Evolutionary conservation across 2,888 invertebrate genomes (phyloP).

Genomic region (Leptopilina syphax): DNA sequence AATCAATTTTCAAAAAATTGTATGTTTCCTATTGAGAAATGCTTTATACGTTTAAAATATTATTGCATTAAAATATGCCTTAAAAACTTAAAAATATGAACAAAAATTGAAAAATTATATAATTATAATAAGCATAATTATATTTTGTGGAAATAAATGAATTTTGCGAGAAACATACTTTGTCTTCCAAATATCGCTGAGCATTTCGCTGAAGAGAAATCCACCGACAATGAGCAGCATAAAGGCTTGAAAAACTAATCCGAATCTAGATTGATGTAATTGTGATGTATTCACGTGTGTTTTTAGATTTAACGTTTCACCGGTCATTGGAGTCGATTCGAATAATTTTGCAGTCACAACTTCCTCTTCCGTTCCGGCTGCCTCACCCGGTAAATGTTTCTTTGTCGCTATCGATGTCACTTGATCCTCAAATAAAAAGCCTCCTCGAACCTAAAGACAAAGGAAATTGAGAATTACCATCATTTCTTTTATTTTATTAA

Average conservation of each 20-base stretch:
- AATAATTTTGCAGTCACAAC: constrained; percentile 75
- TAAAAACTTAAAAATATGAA: background rate
- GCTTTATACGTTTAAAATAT: no score
- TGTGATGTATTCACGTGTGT: constrained; percentile 88
- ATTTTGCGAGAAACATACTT: constrained; percentile 79
- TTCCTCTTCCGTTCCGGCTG: constrained; percentile 76
- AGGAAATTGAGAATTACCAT: background rate
- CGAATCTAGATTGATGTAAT: constrained; percentile 92
- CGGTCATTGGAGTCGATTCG: constrained; percentile 67
- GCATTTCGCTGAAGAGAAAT: constrained; percentile 93
- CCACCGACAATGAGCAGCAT: constrained; percentile 94
- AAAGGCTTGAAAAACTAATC: constrained; percentile 91
- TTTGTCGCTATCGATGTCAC: constrained; percentile 80
- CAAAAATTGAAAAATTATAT: background rate
- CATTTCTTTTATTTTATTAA: no score
- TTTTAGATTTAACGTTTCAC: constrained; percentile 72
- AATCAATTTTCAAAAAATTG: no score
- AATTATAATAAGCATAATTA: no score
- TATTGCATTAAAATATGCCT: no score
- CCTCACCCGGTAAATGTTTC: constrained; percentile 70
- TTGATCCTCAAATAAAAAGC: constrained; percentile 87
- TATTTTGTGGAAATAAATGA: no score
- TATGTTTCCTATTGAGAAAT: no score
- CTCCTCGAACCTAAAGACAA: constrained; percentile 84
- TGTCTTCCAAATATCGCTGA: constrained; percentile 95